Percentiles rank a stretch among this genome's conserved stretches.
Evolutionary conservation across 2,797 vertebrate species (phyloP).

Genomic region (Notolabrus celidotus): DNA sequence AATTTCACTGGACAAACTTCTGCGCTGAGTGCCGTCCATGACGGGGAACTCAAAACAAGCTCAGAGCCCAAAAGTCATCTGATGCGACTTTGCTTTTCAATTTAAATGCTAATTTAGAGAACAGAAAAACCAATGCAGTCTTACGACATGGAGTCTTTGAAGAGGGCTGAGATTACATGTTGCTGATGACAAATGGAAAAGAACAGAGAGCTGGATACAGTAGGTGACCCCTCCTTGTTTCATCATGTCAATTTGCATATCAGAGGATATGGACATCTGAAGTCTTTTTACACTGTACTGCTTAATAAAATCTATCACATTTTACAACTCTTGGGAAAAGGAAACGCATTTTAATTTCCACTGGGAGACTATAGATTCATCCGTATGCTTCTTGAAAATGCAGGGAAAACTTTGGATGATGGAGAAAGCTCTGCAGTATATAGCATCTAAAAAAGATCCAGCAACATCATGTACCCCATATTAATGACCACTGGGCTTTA

Average conservation of each 20-base stretch:
- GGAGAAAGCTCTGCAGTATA: not conserved
- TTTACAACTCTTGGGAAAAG: constrained; percentile 2
- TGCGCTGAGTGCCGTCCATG: constrained; percentile 14
- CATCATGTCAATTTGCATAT: constrained; percentile 49
- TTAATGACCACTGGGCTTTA: constrained; percentile 37
- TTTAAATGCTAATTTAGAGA: constrained; percentile 80
- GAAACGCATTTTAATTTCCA: constrained; percentile 27
- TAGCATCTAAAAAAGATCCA: constrained; percentile 8
- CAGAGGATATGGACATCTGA: constrained; percentile 16
- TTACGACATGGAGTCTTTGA: constrained; percentile 60
- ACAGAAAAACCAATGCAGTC: constrained; percentile 42
- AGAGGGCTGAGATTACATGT: constrained; percentile 49
- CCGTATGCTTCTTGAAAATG: constrained; percentile 14
- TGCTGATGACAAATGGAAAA: constrained; percentile 35
- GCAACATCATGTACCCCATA: constrained; percentile 21
- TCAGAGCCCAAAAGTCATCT: constrained; percentile 42
- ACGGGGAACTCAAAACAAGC: constrained; percentile 61
- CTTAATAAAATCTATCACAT: constrained; percentile 28
- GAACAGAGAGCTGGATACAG: constrained; percentile 14
- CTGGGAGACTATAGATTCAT: constrained; percentile 6
- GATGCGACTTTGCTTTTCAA: constrained; percentile 63
- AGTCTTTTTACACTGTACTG: constrained; percentile 2
- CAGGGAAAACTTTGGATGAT: constrained; percentile 1
- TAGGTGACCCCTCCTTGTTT: constrained; percentile 30
- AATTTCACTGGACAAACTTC: constrained; percentile 60